Base-by-base conservation (phyloP, 2,888 invertebrate species). In the Drepanosiphum platanoidis region DNA sequence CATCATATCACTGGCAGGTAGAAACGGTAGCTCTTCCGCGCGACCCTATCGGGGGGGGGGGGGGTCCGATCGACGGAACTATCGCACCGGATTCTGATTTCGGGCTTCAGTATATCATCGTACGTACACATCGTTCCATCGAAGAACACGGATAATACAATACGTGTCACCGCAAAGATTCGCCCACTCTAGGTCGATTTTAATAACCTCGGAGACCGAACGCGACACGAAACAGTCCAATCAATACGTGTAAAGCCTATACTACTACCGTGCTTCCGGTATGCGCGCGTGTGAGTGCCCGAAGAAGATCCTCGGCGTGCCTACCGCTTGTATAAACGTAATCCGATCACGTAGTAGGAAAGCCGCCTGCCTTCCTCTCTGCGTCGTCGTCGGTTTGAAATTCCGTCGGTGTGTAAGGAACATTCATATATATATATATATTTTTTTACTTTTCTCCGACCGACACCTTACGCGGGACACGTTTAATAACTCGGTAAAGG, bases 271-370 rank as follows among this genome's bases (percentile, higher is more conserved):
- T 34, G 27, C 36, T 68, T 79, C 79, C 68, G 46, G 46, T 79
- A 78, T 32, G 61, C 22, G 18, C 4, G 30, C 64, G 46, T 79
- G 64, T 32, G 61, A 13, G 18, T 13, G 30, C 64, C 52, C 52
- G 18, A 27, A 30, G 64, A 4, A 64, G 27, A 27, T 61, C 27
- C 46, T 46, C 30, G 8, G n/a, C 27, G 64, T 9, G 22, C 61
- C n/a, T 4, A n/a, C n/a, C 27, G 22, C 7, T 27, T 3, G 3
- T 2, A 71, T 46, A 71, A 81, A 64, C 68, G 68, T 77, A 84
- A 77, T 84, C 77, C 77, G 84, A 77, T 84, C 77, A 77, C 84
- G 77, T 77, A 42, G n/a, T 18, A 58, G 13, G 64, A 13, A 64
- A 64, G 13, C 13, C 27, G 13, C 27, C 64, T 9, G 13, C n/a